A percentile compares a stretch with the other conserved stretches of the same genome.
These are phyloP conservation scores for Macaria liturata DNA, from an alignment of 2,888 invertebrate genomes.

Conservation along the genomic window DNA sequence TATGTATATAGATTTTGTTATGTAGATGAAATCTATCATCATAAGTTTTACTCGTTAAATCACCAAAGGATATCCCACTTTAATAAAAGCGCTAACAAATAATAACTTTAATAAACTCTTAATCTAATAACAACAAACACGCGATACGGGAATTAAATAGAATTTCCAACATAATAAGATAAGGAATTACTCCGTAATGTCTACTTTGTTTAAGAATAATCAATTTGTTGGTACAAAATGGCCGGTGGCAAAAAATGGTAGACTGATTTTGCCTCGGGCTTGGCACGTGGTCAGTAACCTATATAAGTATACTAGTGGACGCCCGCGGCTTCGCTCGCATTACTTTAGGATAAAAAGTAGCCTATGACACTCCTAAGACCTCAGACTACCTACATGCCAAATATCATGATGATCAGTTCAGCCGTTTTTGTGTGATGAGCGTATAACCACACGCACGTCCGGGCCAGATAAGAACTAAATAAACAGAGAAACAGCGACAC, in stretches of 20 bases:
- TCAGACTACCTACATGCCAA: no score
- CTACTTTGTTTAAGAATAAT: slow-evolving; percentile 2
- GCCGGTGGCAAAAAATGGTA: neutral
- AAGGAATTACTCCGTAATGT: neutral
- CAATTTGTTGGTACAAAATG: slow-evolving; percentile 1
- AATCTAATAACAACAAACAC: neutral
- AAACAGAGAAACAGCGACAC: no score
- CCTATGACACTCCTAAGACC: no score
- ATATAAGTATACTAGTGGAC: no score
- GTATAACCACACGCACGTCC: no score
- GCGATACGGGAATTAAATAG: slow-evolving; percentile 9
- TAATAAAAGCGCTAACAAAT: slow-evolving; percentile 6
- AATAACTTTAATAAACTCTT: slow-evolving; percentile 3
- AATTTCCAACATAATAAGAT: slow-evolving; percentile 6
- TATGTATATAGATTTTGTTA: no score
- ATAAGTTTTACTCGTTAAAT: neutral
- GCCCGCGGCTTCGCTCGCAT: no score
- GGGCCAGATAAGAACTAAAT: no score
- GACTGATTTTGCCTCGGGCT: slow-evolving; percentile 1
- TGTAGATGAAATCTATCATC: no score
- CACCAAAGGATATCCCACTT: slow-evolving; percentile 6
- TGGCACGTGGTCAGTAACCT: slow-evolving; percentile 4
- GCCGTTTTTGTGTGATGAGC: no score
- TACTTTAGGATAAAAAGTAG: no score
- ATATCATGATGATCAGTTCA: no score